Conservation (phyloP, 1,140 invertebrate species). For the Ceratosolen solmsi region DNA sequence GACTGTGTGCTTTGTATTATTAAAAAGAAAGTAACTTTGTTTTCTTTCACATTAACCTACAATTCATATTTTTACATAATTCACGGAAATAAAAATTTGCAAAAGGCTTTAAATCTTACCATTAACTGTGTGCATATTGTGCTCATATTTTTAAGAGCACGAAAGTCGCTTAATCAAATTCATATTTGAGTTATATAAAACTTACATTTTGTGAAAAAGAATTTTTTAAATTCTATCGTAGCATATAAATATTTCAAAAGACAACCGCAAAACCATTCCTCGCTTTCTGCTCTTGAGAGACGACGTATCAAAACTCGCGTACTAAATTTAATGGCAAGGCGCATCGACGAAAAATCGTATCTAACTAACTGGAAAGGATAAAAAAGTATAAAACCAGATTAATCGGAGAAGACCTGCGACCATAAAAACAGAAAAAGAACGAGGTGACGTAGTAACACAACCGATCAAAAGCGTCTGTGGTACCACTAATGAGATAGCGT, state of each 20-base stretch:
- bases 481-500: slow-evolving; percentile 43
- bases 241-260: not conserved
- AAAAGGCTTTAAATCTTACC: too few relatives aligned
- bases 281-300: not conserved
- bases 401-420: slow-evolving; percentile 10
- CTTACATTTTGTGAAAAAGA: not conserved
- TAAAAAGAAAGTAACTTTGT: too few relatives aligned
- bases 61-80: too few relatives aligned
- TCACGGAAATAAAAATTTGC: too few relatives aligned
- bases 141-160: too few relatives aligned
- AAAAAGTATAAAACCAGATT: slow-evolving; percentile 17
- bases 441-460: not conserved
- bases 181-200: not conserved
- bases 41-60: too few relatives aligned
- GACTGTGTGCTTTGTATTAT: too few relatives aligned
- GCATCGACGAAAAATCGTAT: slow-evolving; percentile 2
- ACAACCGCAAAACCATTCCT: too few relatives aligned
- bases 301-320: not conserved
- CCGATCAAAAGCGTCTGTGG: not conserved
- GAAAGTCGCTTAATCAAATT: slow-evolving; percentile 4
- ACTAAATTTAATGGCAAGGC: slow-evolving; percentile 14
- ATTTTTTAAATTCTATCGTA: not conserved
- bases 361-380: slow-evolving; percentile 22
- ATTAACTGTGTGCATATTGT: too few relatives aligned
- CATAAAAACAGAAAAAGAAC: not conserved